A percentile compares a stretch with the other conserved stretches of the same genome.
Evolutionary conservation across 2,888 invertebrate species (phyloP).

Genomic region (Mythimna pallens): DNA sequence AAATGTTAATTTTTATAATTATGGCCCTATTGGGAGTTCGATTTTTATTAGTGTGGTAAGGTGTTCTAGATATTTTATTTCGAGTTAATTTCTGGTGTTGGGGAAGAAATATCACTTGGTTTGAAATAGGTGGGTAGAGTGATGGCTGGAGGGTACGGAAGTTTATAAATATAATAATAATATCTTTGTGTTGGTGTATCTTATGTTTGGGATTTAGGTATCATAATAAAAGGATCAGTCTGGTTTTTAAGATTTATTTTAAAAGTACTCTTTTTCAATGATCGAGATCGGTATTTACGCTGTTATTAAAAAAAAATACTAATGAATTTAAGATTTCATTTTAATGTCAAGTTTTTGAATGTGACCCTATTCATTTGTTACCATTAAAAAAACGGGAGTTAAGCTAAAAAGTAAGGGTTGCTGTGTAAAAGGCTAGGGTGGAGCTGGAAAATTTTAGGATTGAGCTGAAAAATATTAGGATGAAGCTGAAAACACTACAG

Average conservation of each 20-base stretch:
- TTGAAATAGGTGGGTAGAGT: constrained; percentile 14
- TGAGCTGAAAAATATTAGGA: not conserved
- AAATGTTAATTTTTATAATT: constrained; percentile 84
- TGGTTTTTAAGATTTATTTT: not conserved
- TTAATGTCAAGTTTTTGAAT: no score
- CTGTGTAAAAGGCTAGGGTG: not conserved
- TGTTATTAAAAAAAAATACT: no score
- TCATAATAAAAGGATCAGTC: no score
- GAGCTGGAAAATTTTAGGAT: not conserved
- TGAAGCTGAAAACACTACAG: not conserved
- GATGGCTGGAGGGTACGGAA: constrained; percentile 23
- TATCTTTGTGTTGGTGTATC: constrained; percentile 15
- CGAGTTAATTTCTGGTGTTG: constrained; percentile 34
- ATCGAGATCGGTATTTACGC: not conserved
- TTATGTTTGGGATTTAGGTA: constrained; percentile 5
- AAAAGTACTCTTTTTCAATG: not conserved
- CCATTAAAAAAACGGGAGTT: no score
- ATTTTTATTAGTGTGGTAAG: constrained; percentile 55
- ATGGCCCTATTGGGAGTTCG: constrained; percentile 67
- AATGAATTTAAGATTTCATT: no score
- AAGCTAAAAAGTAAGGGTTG: no score
- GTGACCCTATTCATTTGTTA: no score
- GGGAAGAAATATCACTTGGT: constrained; percentile 38
- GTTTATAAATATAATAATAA: constrained; percentile 15
- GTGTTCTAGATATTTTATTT: constrained; percentile 44